phyloP scores from a whole-genome alignment of 1,140 invertebrate species.

The Scylla paramamosain region DNA sequence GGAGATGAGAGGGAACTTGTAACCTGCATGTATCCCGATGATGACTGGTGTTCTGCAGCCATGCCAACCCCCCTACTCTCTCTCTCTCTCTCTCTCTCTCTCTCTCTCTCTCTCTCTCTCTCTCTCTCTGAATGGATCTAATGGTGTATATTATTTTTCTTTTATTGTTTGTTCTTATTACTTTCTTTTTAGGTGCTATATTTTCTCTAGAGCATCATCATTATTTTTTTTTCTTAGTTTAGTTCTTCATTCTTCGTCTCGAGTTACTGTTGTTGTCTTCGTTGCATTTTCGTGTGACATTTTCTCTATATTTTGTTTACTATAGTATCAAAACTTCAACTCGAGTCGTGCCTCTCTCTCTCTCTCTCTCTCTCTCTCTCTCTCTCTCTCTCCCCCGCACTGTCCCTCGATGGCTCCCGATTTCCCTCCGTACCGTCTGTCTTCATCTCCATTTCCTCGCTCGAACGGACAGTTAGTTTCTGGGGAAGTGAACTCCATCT shows the following conservation, averaged over 20 bases:
- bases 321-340: too few relatives aligned
- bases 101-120: not conserved
- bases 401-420: not conserved
- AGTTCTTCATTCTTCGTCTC: too few relatives aligned
- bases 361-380: not conserved
- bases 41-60: not conserved
- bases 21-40: not conserved
- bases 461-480: not conserved
- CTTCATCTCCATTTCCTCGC: not conserved
- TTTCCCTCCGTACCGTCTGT: not conserved
- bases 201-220: too few relatives aligned
- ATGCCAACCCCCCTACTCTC: not conserved
- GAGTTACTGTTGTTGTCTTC: too few relatives aligned
- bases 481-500: not conserved
- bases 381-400: not conserved
- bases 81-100: conserved; percentile 16
- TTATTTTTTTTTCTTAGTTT: too few relatives aligned
- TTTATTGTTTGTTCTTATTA: too few relatives aligned
- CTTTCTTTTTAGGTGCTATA: too few relatives aligned
- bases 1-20: not conserved
- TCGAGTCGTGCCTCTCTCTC: too few relatives aligned
- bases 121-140: too few relatives aligned
- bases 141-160: too few relatives aligned
- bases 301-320: too few relatives aligned
- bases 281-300: too few relatives aligned